Conservation (phyloP, 2,888 invertebrate genomes). For the Pristionchus maxplancki region DNA sequence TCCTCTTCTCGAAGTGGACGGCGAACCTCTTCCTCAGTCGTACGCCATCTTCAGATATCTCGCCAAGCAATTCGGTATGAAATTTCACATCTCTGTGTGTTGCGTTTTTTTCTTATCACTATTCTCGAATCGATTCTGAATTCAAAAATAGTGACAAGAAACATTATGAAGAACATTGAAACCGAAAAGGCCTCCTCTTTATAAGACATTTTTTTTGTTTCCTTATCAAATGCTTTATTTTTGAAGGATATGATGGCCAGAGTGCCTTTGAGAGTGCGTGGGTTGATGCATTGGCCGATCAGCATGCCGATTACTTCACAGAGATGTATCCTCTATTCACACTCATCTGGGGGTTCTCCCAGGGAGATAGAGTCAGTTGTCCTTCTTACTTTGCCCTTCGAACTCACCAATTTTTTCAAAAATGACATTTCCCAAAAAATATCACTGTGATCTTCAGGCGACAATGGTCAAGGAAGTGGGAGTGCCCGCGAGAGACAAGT, state of each 20-base stretch:
- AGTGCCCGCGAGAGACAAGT: not conserved
- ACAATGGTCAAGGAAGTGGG: not conserved
- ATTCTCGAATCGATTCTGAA: no score
- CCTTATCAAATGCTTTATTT: no score
- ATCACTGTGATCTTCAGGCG: not conserved
- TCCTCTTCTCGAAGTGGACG: not conserved
- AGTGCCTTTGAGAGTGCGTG: not conserved
- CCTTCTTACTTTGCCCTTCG: not conserved
- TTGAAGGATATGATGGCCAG: not conserved
- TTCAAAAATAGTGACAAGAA: no score
- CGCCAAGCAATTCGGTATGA: not conserved
- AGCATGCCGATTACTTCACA: constrained; percentile 2
- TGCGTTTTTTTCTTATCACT: no score
- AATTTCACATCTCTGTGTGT: no score
- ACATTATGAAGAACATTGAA: no score
- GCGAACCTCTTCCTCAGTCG: not conserved
- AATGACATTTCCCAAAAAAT: not conserved
- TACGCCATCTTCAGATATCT: not conserved
- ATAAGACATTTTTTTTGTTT: no score
- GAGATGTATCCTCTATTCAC: not conserved
- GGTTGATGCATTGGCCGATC: not conserved
- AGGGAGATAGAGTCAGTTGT: not conserved
- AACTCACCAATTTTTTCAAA: not conserved
- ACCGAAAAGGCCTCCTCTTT: no score
- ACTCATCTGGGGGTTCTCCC: not conserved